These are phyloP conservation scores for Octomys mimax DNA, from an alignment of 2,797 vertebrate genomes.

Conservation along the genomic window DNA sequence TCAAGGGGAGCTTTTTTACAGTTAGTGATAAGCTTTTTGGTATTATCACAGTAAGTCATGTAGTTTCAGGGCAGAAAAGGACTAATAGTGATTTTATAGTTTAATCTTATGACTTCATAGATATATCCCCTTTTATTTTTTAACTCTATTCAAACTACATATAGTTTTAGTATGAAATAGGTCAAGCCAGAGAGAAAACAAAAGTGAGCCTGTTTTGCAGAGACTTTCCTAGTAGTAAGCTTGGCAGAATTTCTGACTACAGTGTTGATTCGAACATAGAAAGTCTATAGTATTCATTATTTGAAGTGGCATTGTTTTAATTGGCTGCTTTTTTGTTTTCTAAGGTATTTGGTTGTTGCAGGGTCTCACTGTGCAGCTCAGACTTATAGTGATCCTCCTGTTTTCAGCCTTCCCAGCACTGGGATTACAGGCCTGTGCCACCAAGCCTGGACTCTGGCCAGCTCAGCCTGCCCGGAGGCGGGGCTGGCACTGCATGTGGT, in stretches of 20 bases:
- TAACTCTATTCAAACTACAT: constrained; percentile 38
- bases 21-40: constrained; percentile 55
- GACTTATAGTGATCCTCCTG: too few relatives aligned
- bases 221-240: not conserved
- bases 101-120: not conserved
- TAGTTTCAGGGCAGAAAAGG: constrained; percentile 35
- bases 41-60: constrained; percentile 23
- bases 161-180: constrained; percentile 26
- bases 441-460: too few relatives aligned
- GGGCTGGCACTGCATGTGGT: too few relatives aligned
- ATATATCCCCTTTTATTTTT: not conserved
- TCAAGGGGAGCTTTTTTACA: not conserved
- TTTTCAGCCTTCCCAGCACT: too few relatives aligned
- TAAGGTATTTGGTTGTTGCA: too few relatives aligned
- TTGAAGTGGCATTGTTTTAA: constrained; percentile 36
- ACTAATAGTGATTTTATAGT: not conserved
- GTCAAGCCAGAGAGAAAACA: constrained; percentile 55
- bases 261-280: not conserved
- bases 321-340: not conserved
- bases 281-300: not conserved
- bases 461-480: too few relatives aligned
- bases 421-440: too few relatives aligned
- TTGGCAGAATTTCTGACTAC: constrained; percentile 27
- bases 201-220: not conserved
- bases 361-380: too few relatives aligned